Percentiles rank a stretch among this genome's conserved stretches.
Conservation (phyloP, 1,140 invertebrate species). For the Heliconius eleuchia region DNA sequence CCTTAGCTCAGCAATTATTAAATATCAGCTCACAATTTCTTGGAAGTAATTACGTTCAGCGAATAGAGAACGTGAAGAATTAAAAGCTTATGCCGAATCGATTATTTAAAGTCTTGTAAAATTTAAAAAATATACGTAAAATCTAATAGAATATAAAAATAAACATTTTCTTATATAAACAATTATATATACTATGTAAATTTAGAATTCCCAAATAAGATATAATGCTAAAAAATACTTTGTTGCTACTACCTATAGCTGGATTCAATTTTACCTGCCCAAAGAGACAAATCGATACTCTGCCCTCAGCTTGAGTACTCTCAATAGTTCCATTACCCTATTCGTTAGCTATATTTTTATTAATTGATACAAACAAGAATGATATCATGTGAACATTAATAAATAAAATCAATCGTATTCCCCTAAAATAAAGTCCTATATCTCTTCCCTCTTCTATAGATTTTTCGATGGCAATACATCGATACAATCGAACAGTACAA, state of each 20-base stretch:
- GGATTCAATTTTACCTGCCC: background rate
- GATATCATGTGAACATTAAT: background rate
- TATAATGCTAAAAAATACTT: too few species aligned
- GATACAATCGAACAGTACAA: constrained; percentile 13
- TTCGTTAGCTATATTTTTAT: constrained; percentile 17
- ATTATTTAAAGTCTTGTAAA: background rate
- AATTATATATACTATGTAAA: too few species aligned
- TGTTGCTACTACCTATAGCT: too few species aligned
- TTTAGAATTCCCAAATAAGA: too few species aligned
- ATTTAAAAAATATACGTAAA: too few species aligned
- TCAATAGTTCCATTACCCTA: constrained; percentile 10
- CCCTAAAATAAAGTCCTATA: background rate
- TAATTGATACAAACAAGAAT: constrained; percentile 17
- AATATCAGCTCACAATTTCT: background rate
- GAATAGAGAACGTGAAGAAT: background rate
- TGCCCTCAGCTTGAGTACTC: background rate
- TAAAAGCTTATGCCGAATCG: background rate
- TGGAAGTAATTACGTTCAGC: background rate
- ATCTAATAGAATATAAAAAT: too few species aligned
- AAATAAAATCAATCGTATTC: constrained; percentile 3
- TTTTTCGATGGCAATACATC: background rate
- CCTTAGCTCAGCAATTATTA: background rate
- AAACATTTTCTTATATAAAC: too few species aligned
- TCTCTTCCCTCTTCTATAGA: background rate
- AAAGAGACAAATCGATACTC: constrained; percentile 9